phyloP scores from a whole-genome alignment of 2,113 vertebrate genomes.

The Ranitomeya variabilis region DNA sequence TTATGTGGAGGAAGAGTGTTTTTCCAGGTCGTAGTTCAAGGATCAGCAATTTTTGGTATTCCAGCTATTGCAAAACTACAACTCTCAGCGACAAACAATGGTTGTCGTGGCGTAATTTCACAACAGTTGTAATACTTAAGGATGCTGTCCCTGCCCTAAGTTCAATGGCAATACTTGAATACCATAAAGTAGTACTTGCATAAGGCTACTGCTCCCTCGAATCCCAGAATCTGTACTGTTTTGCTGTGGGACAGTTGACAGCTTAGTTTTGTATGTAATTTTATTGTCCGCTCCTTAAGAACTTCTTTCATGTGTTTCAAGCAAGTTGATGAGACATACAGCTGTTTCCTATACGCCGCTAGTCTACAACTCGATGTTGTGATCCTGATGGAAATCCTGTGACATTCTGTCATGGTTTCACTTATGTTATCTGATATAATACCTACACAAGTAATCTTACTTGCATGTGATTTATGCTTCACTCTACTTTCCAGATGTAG shows the following conservation, averaged over 20 bases:
- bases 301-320: neutral
- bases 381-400: neutral
- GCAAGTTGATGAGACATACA: neutral
- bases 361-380: neutral
- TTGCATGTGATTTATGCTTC: conserved; percentile 25
- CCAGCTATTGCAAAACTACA: too few species aligned
- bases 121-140: too few species aligned
- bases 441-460: neutral
- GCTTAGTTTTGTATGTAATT: neutral
- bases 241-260: neutral
- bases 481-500: conserved; percentile 78
- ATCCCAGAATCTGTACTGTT: neutral
- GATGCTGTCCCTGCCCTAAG: neutral
- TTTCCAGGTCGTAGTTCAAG: too few species aligned
- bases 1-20: neutral
- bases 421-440: neutral
- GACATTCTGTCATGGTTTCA: neutral
- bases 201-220: neutral
- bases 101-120: too few species aligned
- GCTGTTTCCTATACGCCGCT: neutral
- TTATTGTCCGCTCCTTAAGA: neutral
- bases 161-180: neutral
- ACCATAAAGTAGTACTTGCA: neutral
- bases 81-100: too few species aligned
- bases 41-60: too few species aligned